Conservation (phyloP, 2,113 vertebrate species). For the Brienomyrus longianalis region DNA sequence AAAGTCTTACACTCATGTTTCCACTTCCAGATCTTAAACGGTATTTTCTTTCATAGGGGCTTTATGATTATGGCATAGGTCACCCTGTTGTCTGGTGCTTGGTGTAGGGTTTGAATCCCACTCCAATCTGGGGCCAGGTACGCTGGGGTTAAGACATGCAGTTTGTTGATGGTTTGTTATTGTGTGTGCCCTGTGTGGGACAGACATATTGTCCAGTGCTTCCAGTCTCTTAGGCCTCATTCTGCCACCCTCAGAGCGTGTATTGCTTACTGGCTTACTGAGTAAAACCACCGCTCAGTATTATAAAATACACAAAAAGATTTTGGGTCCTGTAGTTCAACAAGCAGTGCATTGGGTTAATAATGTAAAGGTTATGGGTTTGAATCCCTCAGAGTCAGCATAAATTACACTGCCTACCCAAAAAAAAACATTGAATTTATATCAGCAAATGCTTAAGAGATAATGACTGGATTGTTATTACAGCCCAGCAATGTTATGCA, state of each 20-base stretch:
- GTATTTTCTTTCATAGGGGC: neutral
- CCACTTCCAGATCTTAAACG: neutral
- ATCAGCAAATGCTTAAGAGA: too few relatives aligned
- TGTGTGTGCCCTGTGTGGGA: neutral
- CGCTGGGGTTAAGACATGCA: neutral
- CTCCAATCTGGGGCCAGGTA: neutral
- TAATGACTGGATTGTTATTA: too few relatives aligned
- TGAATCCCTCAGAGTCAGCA: neutral
- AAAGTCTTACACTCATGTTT: neutral
- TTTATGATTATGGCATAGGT: neutral
- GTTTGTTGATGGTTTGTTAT: neutral
- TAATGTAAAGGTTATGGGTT: neutral
- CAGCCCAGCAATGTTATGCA: too few relatives aligned
- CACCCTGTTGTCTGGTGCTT: neutral
- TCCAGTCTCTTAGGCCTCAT: neutral
- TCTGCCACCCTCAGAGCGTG: neutral
- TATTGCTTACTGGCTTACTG: neutral
- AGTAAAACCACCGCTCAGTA: neutral
- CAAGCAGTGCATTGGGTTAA: neutral
- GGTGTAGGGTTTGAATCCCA: neutral
- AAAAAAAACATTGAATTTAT: too few relatives aligned
- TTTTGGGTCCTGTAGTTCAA: neutral
- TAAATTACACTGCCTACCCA: neutral
- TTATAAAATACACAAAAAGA: neutral
- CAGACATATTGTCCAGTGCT: neutral